These are phyloP conservation scores for Pachycephala philippinensis DNA, from an alignment of 2,113 vertebrate species.

Conservation along the genomic window DNA sequence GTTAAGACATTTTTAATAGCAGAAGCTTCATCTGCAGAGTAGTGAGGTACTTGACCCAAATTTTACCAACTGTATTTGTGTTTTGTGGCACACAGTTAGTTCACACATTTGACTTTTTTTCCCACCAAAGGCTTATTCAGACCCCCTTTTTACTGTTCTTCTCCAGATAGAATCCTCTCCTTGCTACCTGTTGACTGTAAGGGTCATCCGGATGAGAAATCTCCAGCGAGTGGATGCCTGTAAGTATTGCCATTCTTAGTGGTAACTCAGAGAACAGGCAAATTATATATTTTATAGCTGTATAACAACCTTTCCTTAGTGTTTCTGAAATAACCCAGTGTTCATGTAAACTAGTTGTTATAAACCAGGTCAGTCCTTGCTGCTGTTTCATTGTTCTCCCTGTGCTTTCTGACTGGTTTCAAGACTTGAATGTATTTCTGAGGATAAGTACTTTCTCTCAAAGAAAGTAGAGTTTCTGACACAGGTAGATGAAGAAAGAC, in stretches of 20 bases:
- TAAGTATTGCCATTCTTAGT: constrained; percentile 38
- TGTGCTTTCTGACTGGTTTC: not conserved
- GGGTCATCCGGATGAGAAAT: constrained; percentile 72
- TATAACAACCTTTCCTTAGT: not conserved
- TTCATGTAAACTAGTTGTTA: not conserved
- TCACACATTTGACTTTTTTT: not conserved
- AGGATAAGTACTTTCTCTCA: not conserved
- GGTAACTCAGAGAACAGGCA: not conserved
- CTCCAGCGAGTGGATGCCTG: constrained; percentile 62
- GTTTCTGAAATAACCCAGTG: not conserved
- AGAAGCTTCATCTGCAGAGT: not conserved
- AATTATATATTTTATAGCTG: not conserved
- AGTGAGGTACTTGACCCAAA: not conserved
- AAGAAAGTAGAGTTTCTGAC: not conserved
- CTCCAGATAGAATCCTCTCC: constrained; percentile 58
- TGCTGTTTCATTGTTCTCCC: not conserved
- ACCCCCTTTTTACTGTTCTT: not conserved
- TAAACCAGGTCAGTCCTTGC: not conserved
- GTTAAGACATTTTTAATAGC: not conserved
- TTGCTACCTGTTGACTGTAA: constrained; percentile 69
- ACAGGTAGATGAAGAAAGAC: not conserved
- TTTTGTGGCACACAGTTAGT: not conserved
- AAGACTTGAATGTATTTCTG: not conserved
- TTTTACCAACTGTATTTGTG: not conserved
- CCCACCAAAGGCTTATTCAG: not conserved